Base-by-base conservation (phyloP, 53 echinoderm and acorn worm species). In the Temnopleurus reevesii region DNA sequence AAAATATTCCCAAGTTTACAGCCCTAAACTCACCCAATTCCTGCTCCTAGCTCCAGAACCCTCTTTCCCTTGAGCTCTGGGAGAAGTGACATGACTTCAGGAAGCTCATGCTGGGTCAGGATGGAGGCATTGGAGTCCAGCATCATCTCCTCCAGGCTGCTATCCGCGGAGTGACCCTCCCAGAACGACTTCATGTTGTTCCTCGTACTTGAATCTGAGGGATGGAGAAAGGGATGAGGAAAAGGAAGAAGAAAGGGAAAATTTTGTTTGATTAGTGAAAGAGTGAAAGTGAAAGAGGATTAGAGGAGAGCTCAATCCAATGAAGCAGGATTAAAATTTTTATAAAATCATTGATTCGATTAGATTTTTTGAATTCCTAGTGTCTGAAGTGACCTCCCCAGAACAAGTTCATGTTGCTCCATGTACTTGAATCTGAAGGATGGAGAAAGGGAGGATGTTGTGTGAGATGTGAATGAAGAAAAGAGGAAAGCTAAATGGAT, bases 111-210 rank as follows among this genome's bases (percentile, higher is more conserved):
- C 29, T 89, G 8, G 86, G 89, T 94, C 4, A 98, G 34, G 1
- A 56, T 7, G 19, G 77, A 59, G 26, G 96, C 98, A 4, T 94
- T 81, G 57, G 91, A 91, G 61, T 94, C 94, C 76, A 98, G 81
- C 94, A 98, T 94, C 98, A 96, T 98, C 64, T 96, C 98, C 60
- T 98, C 98, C 12, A 98, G 89, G 24, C 92, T 92, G 2, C 91
- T 94, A 5, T 94, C 46, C 6, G 87, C 33, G 53, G 98, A 96
- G 76, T 98, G 98, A 45, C 80, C 86, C 77, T 89, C 57, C 98
- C 98, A 98, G 91, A 93, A 98, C 25, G 89, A 12, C 21, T 82
- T 87, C 96, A 98, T 98, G 83, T 89, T 76, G 41, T 79, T 76
- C 61, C 89, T 84, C 17, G 38, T 19, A 15, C 46, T 71, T 8